Base-by-base conservation (phyloP, 2,888 invertebrate species). In the Villa cingulata region DNA sequence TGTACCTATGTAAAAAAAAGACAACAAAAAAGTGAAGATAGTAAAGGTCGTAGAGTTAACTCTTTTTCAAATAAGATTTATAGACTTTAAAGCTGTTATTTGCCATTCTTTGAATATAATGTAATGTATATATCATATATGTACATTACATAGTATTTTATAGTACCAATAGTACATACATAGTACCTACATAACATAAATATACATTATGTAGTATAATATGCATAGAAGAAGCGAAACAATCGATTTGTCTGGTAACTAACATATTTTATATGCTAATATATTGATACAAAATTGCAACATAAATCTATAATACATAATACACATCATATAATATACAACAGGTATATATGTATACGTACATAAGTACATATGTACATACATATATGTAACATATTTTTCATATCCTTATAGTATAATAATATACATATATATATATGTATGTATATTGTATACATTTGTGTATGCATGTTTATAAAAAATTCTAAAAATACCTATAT, bases 1-100 rank as follows among this genome's bases (percentile, higher is more conserved):
- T 29, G 29, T 29, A 29, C 12, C 3, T 29, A 32, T 32, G 3
- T 12, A 6, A 23, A 23, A 23, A 23, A 7, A 7, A 23, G 7
- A 4, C 5, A 23, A 23, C 23, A 7, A 23, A 6, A 6, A 7
- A 23, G 7, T 23, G 7, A 23, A 23, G 7, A 12, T 32, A 32
- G 29, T 32, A 41, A 37, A 37, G 41, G 41, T 46, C 46, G 46
- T 42, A 40, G 46, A 46, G 46, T 41, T 37, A 29, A 41, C 37
- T 42, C 46, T 46, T n/a, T n/a, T 41, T 46, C 46, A 46, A 46
- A 41, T 41, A 41, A 46, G 46, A 46, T 46, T 46, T 46, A 46
- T 48, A 43, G 36, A 48, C 40, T 43, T 43, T 39, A 18, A 36
- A 48, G 43, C 43, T 34, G 43, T 23, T 43, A 48, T 43, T 48